Evolutionary conservation across 2,113 vertebrate species (phyloP), one percentile per base, ranked within the genome.

Genomic region (Calonectris borealis): DNA sequence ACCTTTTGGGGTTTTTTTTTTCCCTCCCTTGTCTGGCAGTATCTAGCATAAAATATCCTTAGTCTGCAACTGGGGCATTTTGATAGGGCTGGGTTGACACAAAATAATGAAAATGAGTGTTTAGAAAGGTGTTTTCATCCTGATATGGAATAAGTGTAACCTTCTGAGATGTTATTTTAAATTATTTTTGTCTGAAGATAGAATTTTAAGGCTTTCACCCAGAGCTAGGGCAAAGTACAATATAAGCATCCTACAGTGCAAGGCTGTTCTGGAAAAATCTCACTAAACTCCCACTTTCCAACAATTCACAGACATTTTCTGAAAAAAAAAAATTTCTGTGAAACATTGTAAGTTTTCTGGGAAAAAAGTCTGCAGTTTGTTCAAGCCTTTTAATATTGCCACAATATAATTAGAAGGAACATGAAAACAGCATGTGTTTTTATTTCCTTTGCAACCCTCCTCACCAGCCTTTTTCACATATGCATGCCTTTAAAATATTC

Each of bases 111-210:
- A 69, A 49, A 51, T 5, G 25, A 76, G n/a, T 2, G 10, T 32
- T 76, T 29, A 29, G 57, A 20, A 13, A 49, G 49, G 48, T 17
- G n/a, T 16, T 49, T 62, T 44, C 48, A 15, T 64, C 42, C 31
- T 11, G 12, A 42, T 27, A 7, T 0, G 10, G 38, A 61, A 24
- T 9, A 42, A 68, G 4, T 0, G 2, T 46, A 46, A 73, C 38
- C 24, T 60, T 31, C 24, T 16, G 31, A n/a, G 18, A 6, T 9
- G 20, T 55, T 69, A 16, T 44, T 75, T 24, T 27, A 20, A 29
- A 25, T 34, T 17, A 12, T 77, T 64, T 77, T 34, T 36, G 7
- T 20, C 40, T 38, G 32, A 62, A 64, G 31, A 15, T 16, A 4
- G 34, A 42, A 38, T n/a, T 72, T 52, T 38, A 46, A 66, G 42